Evolutionary conservation across 2,113 vertebrate genomes (phyloP).

Genomic region (Alectura lathami): DNA sequence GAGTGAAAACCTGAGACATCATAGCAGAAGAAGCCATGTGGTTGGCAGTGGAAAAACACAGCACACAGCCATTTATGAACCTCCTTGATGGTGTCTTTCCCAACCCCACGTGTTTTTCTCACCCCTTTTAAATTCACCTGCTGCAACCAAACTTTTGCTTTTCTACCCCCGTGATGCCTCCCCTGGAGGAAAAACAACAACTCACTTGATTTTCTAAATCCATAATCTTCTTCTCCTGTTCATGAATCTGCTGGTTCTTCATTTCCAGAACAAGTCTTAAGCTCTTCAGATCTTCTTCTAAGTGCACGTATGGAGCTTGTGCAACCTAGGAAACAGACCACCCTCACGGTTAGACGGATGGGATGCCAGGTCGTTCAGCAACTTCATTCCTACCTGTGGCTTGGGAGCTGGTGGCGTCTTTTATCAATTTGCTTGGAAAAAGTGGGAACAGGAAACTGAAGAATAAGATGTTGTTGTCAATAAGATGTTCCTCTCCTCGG

Average conservation of each 20-base stretch:
- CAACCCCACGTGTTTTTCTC: background rate
- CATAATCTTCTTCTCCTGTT: slow-evolving; percentile 93
- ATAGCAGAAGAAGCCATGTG: background rate
- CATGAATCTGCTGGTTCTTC: slow-evolving; percentile 96
- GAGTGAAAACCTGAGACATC: background rate
- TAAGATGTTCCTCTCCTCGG: background rate
- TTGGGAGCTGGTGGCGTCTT: background rate
- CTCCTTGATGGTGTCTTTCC: background rate
- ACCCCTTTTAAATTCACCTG: background rate
- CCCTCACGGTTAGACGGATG: background rate
- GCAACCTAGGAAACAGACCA: slow-evolving; percentile 79
- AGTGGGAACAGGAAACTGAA: background rate
- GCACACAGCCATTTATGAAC: background rate
- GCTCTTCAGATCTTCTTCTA: slow-evolving; percentile 94
- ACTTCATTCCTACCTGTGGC: background rate
- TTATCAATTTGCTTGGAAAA: background rate
- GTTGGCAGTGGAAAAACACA: background rate
- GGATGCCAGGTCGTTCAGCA: background rate
- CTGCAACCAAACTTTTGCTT: background rate
- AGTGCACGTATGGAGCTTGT: slow-evolving; percentile 91
- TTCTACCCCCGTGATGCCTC: background rate
- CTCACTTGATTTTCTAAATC: slow-evolving; percentile 94
- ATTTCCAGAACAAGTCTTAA: slow-evolving; percentile 94
- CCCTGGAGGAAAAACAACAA: background rate
- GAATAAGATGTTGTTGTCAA: background rate